Conservation (phyloP, 2,797 vertebrate species). For the Phalloptychus januarius region DNA sequence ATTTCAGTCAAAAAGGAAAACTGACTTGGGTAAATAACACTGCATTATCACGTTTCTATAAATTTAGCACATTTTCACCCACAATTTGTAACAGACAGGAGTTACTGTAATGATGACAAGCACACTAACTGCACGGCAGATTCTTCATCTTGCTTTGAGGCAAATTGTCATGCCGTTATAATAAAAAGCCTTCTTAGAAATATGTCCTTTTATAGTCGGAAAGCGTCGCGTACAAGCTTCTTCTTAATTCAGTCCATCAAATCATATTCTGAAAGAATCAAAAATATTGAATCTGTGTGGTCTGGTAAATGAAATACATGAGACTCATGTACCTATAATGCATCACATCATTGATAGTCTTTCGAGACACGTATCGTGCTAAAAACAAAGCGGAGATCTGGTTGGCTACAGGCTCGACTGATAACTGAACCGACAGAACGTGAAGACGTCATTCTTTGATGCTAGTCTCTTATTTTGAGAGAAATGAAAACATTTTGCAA, state of each 20-base stretch:
- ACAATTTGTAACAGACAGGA: background rate
- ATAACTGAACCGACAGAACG: conserved; percentile 50
- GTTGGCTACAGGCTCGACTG: conserved; percentile 48
- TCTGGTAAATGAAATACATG: background rate
- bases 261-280: background rate
- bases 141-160: background rate
- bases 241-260: background rate
- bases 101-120: background rate
- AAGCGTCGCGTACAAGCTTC: background rate
- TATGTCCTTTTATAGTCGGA: background rate
- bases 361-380: background rate
- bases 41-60: too few species aligned
- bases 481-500: conserved; percentile 47
- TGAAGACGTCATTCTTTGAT: conserved; percentile 22
- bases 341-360: background rate
- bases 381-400: background rate
- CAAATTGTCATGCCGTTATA: background rate
- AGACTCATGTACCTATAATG: background rate
- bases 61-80: too few species aligned
- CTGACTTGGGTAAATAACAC: too few species aligned
- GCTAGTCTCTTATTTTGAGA: conserved; percentile 20
- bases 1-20: too few species aligned
- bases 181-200: background rate
- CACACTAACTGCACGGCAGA: background rate
- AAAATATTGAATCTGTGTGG: background rate